Percentiles rank a stretch among this genome's conserved stretches.
Conservation (phyloP, 2,797 vertebrate species). For the Phataginus tetradactyla region DNA sequence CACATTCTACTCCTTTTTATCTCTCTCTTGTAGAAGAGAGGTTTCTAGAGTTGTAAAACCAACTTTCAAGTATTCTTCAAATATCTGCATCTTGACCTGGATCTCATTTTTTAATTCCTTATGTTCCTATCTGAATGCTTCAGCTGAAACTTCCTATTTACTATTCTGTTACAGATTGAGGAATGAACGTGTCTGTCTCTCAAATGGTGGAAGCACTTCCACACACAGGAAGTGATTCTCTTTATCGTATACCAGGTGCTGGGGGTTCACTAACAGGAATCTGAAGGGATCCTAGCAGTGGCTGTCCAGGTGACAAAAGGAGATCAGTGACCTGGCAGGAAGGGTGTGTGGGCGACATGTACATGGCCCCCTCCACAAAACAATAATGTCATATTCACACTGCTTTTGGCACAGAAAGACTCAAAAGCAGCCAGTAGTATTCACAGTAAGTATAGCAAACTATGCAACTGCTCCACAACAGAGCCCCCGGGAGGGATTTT, state of each 20-base stretch:
- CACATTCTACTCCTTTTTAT: background rate
- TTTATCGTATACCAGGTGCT: background rate
- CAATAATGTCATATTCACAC: background rate
- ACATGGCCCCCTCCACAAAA: background rate
- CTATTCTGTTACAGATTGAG: background rate
- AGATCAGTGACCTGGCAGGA: background rate
- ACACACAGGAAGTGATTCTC: background rate
- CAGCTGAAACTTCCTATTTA: background rate
- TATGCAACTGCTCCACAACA: rapidly evolving
- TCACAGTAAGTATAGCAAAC: background rate
- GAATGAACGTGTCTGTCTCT: background rate
- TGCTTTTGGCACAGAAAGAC: background rate
- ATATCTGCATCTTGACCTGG: background rate
- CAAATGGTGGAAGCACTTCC: background rate
- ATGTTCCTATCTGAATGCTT: background rate
- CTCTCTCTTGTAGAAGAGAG: background rate
- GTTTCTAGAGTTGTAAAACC: background rate
- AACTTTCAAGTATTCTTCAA: background rate
- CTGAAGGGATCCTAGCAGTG: background rate
- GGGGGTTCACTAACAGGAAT: background rate
- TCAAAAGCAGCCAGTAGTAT: background rate
- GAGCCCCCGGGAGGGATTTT: rapidly evolving
- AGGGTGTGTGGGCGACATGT: rapidly evolving
- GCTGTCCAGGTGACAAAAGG: background rate
- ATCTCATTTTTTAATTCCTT: background rate